These are phyloP conservation scores for Sitophilus oryzae DNA, from an alignment of 1,140 invertebrate genomes.

Conservation along the genomic window DNA sequence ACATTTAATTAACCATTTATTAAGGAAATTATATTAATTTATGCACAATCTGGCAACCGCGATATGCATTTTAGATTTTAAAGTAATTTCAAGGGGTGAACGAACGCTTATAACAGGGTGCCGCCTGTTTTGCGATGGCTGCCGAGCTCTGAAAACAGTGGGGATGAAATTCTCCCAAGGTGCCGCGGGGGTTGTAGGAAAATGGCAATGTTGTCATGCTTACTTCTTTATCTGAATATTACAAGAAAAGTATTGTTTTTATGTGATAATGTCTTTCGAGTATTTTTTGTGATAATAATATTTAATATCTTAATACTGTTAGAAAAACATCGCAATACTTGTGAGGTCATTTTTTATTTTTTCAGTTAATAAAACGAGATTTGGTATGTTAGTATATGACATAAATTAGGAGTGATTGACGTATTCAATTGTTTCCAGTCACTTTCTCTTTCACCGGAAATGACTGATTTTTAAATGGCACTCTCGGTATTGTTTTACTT, in stretches of 20 bases:
- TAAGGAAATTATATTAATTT: too few relatives aligned
- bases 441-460: too few relatives aligned
- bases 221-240: background rate
- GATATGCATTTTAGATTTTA: background rate
- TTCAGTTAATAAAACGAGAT: too few relatives aligned
- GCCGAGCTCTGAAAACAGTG: background rate
- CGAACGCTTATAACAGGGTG: background rate
- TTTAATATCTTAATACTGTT: too few relatives aligned
- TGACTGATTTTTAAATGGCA: too few relatives aligned
- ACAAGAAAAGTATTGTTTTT: background rate
- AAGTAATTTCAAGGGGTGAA: background rate
- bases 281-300: background rate
- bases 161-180: background rate
- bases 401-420: too few relatives aligned
- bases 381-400: too few relatives aligned
- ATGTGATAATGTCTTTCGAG: background rate
- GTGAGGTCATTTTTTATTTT: too few relatives aligned
- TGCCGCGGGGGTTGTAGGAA: background rate
- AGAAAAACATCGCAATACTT: too few relatives aligned
- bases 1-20: too few relatives aligned
- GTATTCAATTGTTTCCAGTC: too few relatives aligned
- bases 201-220: background rate
- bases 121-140: background rate
- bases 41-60: background rate
- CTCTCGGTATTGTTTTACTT: too few relatives aligned